Base-by-base conservation (phyloP, 2,888 invertebrate species). In the Micropterix aruncella region DNA sequence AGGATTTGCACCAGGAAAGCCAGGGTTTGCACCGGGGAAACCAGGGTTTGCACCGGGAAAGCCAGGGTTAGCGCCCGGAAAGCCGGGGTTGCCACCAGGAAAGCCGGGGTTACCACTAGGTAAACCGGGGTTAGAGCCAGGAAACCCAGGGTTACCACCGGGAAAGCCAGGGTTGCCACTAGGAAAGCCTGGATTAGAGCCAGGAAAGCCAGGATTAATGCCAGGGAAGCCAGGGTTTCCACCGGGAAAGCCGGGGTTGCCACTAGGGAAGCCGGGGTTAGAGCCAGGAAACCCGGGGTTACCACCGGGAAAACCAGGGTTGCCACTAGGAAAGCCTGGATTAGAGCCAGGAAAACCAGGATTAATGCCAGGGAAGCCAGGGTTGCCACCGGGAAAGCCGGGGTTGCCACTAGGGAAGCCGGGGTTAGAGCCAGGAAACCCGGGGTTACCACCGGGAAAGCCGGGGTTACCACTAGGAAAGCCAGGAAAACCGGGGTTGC, bases 211-310 rank as follows among this genome's bases (percentile, higher is more conserved):
- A 16, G 4, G 12, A 19, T 44, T 3, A 37, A n/a, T 2, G 37
- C 40, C 12, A 43, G 43, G 5, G 43, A 16, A 9, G 46, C 39
- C 12, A 19, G 41, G 18, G 43, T 40, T 17, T 19, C 27, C 14
- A 37, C 12, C 36, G 39, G 37, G 15, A 39, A 18, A 2, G 27
- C 15, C 18, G 45, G 41, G 2, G 37, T 16, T 2, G 47, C 27
- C 15, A 27, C 27, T n/a, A 27, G 27, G 27, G 12, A 27, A 27
- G 12, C 7, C 12, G 7, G 12, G 5, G 46, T 37, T n/a, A 19
- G 41, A 17, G 38, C 12, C 36, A 38, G 37, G 15, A 39, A 18
- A 2, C 18, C 15, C 18, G 45, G 41, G 2, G 37, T 16, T 2
- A 46, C 27, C 15, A 27, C 27, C 27, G 44, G 2, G 3, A 40